Evolutionary conservation across 2,797 vertebrate genomes (phyloP).

Genomic region (Ambastaia sidthimunki): DNA sequence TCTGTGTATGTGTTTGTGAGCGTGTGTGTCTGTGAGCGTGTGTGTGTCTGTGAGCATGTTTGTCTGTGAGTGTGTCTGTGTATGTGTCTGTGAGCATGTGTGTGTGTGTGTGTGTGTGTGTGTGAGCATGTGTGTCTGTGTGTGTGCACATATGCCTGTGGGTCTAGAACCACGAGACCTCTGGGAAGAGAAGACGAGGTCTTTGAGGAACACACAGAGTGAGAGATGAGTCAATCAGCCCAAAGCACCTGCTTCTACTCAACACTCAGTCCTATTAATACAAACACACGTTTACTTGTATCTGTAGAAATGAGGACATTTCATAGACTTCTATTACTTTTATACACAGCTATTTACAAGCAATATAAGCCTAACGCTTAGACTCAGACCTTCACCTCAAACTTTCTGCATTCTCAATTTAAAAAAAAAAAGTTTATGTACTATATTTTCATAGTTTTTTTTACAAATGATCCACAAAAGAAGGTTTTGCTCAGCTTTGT

Average conservation of each 20-base stretch:
- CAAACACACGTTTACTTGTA: neutral
- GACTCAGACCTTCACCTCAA: too few relatives aligned
- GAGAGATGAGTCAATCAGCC: slow-evolving; percentile 61
- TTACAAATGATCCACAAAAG: too few relatives aligned
- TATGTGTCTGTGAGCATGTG: neutral
- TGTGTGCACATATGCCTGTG: slow-evolving; percentile 8
- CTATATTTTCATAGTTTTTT: too few relatives aligned
- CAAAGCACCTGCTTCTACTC: slow-evolving; percentile 49
- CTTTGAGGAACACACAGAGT: slow-evolving; percentile 45
- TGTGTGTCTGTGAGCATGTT: neutral
- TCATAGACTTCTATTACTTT: too few relatives aligned
- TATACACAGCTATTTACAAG: too few relatives aligned
- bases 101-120: neutral
- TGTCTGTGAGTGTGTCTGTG: neutral
- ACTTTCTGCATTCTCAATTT: too few relatives aligned
- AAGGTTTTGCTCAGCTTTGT: too few relatives aligned
- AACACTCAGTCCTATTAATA: slow-evolving; percentile 27
- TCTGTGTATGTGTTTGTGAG: slow-evolving; percentile 1
- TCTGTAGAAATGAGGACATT: too few relatives aligned
- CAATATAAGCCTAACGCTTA: too few relatives aligned
- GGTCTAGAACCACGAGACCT: slow-evolving; percentile 45
- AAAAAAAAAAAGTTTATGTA: too few relatives aligned
- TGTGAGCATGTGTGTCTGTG: slow-evolving; percentile 7
- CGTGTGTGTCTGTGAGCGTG: too few relatives aligned
- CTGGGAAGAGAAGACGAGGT: slow-evolving; percentile 48